Evolutionary conservation across 2,888 invertebrate species (phyloP), one percentile per base, ranked within the genome.

Genomic region (Euplagia quadripunctaria): DNA sequence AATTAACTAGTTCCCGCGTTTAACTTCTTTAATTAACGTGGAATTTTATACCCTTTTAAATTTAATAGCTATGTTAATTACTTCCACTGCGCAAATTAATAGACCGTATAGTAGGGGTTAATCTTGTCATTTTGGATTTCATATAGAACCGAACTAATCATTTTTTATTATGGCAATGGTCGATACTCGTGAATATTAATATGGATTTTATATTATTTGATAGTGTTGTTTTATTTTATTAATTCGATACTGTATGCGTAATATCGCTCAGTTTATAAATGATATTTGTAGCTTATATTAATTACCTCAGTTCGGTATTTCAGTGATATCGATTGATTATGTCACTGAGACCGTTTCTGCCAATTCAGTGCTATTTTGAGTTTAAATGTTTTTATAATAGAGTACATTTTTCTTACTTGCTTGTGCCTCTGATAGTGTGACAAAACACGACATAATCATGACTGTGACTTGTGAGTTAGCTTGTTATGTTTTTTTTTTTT

Each of bases 21-120:
- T 71, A 79, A 74, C 74, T 79, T 75, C 70, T 81, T 86, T 85
- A 88, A 89, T 89, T 86, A 88, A 88, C 84, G 85, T 81, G 78
- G 77, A 79, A 85, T 82, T 85, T 82, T 80, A 82, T 71, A 70
- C 64, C 58, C 64, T 66, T 70, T 70, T 76, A 78, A 78, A 77
- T 77, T 79, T 76, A 75, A 82, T 75, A 65, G 68, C 65, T 76
- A 46, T 64, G 73, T 68, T 70, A 74, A 72, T 77, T 74, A 69
- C 74, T 70, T 74, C 69, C 52, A 66, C 14, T 64, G 55, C 52
- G 65, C 64, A 71, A 42, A 71, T 71, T 63, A 70, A 73, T 67
- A 67, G 63, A 20, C 46, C 66, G 73, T 66, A 73, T 67, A 70
- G 42, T 67, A 70, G 12, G 51, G 66, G 55, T 70, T 66, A 73